These are phyloP conservation scores for Hermaeophaga mercurialis DNA, from an alignment of 2,888 invertebrate species.

Conservation along the genomic window DNA sequence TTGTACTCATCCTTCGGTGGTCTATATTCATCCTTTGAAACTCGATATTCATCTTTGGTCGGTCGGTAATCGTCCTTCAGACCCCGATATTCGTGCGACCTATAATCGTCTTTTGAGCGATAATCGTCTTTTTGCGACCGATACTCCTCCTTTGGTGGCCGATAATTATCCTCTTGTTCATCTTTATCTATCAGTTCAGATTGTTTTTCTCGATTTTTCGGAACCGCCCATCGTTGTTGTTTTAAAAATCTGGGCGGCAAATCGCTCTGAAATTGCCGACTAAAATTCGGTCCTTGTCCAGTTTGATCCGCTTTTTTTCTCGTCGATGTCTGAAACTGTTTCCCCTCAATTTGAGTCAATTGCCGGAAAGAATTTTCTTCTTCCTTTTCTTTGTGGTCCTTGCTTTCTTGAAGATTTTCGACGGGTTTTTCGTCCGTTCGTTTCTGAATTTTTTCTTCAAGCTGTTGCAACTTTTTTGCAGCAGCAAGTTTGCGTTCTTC, in stretches of 20 bases:
- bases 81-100: no score
- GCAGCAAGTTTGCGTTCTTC: conserved; percentile 65
- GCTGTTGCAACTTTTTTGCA: conserved; percentile 70
- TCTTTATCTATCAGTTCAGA: no score
- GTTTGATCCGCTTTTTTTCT: conserved; percentile 58
- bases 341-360: conserved; percentile 56
- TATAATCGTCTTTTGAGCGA: no score
- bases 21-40: no score
- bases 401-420: conserved; percentile 62
- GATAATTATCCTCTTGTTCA: no score
- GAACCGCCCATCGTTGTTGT: no score
- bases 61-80: no score
- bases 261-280: conserved; percentile 78
- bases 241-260: conserved; percentile 86
- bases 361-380: conserved; percentile 50
- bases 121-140: no score
- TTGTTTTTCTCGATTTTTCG: no score
- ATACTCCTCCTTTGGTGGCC: no score
- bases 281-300: conserved; percentile 67
- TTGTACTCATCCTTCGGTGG: no score
- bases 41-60: no score
- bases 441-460: conserved; percentile 68
- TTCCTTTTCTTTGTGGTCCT: conserved; percentile 56
- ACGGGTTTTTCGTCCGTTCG: conserved; percentile 62
- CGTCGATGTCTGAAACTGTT: conserved; percentile 43